Evolutionary conservation across 2,888 invertebrate genomes (phyloP), one percentile per base, ranked within the genome.

Genomic region (Apamea sordens): DNA sequence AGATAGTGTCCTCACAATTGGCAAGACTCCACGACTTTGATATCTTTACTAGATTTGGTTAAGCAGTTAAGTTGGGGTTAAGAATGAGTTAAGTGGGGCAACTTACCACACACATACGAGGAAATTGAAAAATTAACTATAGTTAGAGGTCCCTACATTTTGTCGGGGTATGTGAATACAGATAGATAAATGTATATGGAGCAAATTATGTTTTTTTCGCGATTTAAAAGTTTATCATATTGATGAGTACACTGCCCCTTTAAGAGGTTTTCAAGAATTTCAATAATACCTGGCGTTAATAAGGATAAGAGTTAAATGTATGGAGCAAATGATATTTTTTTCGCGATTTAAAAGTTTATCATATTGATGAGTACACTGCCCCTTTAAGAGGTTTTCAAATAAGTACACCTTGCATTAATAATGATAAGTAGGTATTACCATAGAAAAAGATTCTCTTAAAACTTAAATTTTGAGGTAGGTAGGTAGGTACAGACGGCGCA

Each of bases 1-100:
- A 75, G 76, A 76, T 68, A 76, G 67, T 68, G 67, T 61, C 82
- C 44, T 82, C 53, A 36, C 44, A 80, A 76, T 80, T 80, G 82
- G 82, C 80, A 82, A 75, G 24, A 44, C 44, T 82, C 80, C 82
- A 80, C 44, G 18, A 81, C 50, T 41, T 36, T 32, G 59, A 65
- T 73, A 59, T 72, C 64, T 47, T 36, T 32, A 64, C 28, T 50
- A 65, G 28, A 71, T 63, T 47, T 15, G 65, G 44, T 18, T 36
- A 15, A 53, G 18, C 15, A 32, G 53, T 63, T 63, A 36, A 79
- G 69, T 24, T 15, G 15, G 10, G 36, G 73, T 28, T 24, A 50
- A 24, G 32, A 44, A 44, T 44, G 50, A 53, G 5, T 28, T 75
- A 63, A 63, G 5, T 32, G 28, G 21, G 28, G 47, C 11, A n/a